Conservation (phyloP, 2,888 invertebrate species). For the Drosophila subsilvestris region DNA sequence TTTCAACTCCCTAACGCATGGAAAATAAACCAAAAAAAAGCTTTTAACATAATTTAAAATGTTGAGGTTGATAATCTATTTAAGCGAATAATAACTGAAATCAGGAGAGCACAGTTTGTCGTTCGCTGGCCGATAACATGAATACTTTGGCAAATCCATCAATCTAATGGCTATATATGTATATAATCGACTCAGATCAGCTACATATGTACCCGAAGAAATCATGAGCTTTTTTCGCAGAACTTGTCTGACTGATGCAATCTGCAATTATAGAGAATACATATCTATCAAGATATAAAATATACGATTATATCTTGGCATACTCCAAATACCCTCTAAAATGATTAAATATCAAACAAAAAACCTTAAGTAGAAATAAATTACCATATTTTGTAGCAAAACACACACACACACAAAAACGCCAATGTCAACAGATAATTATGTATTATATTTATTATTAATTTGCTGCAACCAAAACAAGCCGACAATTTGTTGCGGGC, state of each 20-base stretch:
- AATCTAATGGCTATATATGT: too few species aligned
- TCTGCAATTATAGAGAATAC: too few species aligned
- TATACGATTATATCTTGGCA: too few species aligned
- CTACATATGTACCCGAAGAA: too few species aligned
- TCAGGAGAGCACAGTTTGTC: too few species aligned
- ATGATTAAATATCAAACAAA: background rate
- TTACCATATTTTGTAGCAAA: constrained; percentile 1
- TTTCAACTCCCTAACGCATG: background rate
- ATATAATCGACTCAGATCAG: too few species aligned
- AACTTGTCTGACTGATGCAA: too few species aligned
- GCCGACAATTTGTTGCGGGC: constrained; percentile 47
- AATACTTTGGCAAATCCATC: too few species aligned
- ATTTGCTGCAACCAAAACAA: constrained; percentile 37
- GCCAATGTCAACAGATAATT: constrained; percentile 40
- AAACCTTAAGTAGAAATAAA: constrained; percentile 3
- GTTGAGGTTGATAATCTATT: background rate
- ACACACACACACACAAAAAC: constrained; percentile 29
- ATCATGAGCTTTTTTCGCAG: too few species aligned
- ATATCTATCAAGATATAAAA: too few species aligned
- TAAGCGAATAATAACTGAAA: background rate
- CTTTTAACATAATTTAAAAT: background rate
- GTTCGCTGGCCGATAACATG: too few species aligned
- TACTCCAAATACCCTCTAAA: too few species aligned
- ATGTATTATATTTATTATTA: constrained; percentile 24
- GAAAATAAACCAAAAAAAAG: background rate